Conservation (phyloP, 1,140 invertebrate species). For the Drosophila paulistorum region DNA sequence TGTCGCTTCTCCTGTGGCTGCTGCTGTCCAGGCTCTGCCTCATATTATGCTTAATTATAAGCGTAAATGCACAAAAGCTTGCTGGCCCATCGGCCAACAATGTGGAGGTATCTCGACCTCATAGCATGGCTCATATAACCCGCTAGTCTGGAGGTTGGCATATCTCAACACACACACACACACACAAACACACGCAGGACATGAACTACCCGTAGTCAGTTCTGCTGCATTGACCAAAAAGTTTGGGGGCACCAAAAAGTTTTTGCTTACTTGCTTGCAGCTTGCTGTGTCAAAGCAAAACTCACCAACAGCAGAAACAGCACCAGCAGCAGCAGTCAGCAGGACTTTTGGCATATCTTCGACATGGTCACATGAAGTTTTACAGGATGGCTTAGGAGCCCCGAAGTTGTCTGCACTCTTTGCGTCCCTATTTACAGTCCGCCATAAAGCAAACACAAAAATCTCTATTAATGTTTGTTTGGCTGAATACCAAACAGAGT, state of each 20-base stretch:
- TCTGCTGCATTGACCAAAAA: constrained; percentile 57
- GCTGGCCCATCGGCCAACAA: constrained; percentile 37
- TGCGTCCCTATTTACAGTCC: not conserved
- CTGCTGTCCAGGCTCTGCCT: constrained; percentile 40
- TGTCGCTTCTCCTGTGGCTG: constrained; percentile 31
- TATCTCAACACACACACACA: constrained; percentile 12
- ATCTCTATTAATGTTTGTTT: constrained; percentile 56
- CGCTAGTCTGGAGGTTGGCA: constrained; percentile 35
- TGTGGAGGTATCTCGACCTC: constrained; percentile 29
- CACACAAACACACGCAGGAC: not conserved
- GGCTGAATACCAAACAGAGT: not conserved
- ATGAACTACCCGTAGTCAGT: constrained; percentile 20
- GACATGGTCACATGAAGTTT: constrained; percentile 54
- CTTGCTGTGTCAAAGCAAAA: constrained; percentile 56
- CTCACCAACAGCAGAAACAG: constrained; percentile 36
- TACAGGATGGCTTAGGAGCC: not conserved
- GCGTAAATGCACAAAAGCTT: constrained; percentile 61
- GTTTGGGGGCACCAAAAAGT: constrained; percentile 60
- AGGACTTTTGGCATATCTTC: constrained; percentile 52
- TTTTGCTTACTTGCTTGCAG: constrained; percentile 47
- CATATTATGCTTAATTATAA: constrained; percentile 75
- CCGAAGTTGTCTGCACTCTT: constrained; percentile 32
- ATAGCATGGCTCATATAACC: constrained; percentile 40
- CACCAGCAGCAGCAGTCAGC: constrained; percentile 14
- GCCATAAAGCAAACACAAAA: constrained; percentile 56